Percentiles rank a stretch among this genome's conserved stretches.
These are phyloP conservation scores for Heteropelma amictum DNA, from an alignment of 2,888 invertebrate genomes.

Conservation along the genomic window DNA sequence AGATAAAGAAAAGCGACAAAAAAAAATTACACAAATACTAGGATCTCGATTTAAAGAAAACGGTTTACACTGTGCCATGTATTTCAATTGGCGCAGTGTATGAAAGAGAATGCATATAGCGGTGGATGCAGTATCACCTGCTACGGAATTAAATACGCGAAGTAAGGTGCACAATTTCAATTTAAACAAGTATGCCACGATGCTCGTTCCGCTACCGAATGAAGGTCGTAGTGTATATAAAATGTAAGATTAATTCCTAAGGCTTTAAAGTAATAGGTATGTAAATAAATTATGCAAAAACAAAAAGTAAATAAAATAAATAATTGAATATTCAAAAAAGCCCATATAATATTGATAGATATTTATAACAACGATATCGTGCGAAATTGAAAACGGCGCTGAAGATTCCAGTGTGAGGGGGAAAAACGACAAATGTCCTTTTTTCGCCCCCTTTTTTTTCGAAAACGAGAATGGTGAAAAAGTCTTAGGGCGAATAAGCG, in stretches of 20 bases:
- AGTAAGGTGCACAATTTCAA: not conserved
- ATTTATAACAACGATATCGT: slow-evolving; percentile 71
- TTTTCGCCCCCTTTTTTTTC: not conserved
- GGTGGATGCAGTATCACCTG: not conserved
- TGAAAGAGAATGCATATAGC: not conserved
- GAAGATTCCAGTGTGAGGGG: slow-evolving; percentile 30
- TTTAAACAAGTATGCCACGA: not conserved
- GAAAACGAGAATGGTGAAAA: not conserved
- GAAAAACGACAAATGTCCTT: slow-evolving; percentile 19
- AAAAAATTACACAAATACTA: slow-evolving; percentile 8
- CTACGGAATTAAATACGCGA: not conserved
- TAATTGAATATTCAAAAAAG: slow-evolving; percentile 66
- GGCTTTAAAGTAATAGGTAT: slow-evolving; percentile 69
- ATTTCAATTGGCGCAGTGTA: not conserved
- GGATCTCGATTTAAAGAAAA: slow-evolving; percentile 21
- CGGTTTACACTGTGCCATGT: not conserved
- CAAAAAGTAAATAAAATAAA: slow-evolving; percentile 64
- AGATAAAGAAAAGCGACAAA: not conserved
- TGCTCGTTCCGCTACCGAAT: slow-evolving; percentile 12
- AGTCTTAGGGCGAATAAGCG: not conserved
- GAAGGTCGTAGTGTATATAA: slow-evolving; percentile 21
- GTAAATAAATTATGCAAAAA: slow-evolving; percentile 72
- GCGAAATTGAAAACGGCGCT: slow-evolving; percentile 65
- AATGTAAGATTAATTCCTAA: slow-evolving; percentile 67
- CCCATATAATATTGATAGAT: slow-evolving; percentile 74